Conservation (phyloP, 2,113 vertebrate species). For the Turnix velox region DNA sequence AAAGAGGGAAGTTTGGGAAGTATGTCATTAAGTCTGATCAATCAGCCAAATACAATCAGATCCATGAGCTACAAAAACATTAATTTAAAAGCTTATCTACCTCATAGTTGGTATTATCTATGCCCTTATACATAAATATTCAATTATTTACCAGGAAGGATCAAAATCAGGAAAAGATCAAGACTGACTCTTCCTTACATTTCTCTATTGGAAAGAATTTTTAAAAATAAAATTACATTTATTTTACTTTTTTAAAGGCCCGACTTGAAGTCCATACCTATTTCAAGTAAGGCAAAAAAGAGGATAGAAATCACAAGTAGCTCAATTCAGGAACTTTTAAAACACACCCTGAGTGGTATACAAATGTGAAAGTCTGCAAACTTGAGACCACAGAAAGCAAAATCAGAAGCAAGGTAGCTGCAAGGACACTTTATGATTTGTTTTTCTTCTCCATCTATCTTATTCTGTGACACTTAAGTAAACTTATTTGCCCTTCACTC, state of each 20-base stretch:
- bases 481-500: neutral
- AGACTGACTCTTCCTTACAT: neutral
- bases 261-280: neutral
- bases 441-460: neutral
- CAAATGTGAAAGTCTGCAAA: neutral
- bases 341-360: rapidly evolving
- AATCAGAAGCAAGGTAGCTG: neutral
- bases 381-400: neutral
- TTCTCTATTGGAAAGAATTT: neutral
- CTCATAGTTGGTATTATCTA: neutral
- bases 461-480: neutral
- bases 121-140: neutral
- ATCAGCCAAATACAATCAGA: neutral
- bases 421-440: neutral
- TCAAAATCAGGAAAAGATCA: neutral
- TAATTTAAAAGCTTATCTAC: neutral
- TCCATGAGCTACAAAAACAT: neutral
- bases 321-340: neutral
- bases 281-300: neutral
- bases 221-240: neutral
- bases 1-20: neutral
- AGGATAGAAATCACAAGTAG: neutral
- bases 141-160: neutral
- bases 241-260: neutral
- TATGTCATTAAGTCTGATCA: neutral